Evolutionary conservation across 2,797 vertebrate genomes (phyloP).

Genomic region (Tokudaia tokunoshimensis): DNA sequence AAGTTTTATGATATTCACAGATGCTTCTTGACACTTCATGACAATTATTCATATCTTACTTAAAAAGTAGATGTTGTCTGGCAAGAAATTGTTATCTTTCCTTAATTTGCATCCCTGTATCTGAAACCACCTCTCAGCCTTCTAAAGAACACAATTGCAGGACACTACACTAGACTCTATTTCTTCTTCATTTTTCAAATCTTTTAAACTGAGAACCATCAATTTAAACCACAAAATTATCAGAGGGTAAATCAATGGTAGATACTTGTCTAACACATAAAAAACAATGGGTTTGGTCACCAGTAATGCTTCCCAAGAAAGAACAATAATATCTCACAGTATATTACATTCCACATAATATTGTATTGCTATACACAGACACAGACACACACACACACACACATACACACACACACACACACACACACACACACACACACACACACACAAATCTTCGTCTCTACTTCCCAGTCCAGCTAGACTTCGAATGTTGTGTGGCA

Average conservation of each 20-base stretch:
- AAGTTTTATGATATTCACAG: background rate
- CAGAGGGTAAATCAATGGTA: background rate
- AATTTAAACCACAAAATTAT: background rate
- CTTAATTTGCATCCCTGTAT: background rate
- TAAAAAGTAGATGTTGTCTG: background rate
- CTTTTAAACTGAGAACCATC: background rate
- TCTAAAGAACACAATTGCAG: background rate
- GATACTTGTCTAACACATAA: background rate
- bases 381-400: background rate
- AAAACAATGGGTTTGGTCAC: background rate
- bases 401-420: background rate
- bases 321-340: no score
- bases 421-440: background rate
- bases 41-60: background rate
- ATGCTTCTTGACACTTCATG: background rate
- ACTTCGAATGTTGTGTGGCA: background rate
- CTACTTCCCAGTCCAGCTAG: background rate
- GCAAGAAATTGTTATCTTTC: background rate
- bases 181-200: background rate
- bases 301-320: background rate
- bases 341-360: background rate
- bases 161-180: background rate
- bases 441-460: background rate
- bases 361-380: background rate
- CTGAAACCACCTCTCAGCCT: background rate